Evolutionary conservation across 2,113 vertebrate genomes (phyloP).

Genomic region (Sylvicapra grimmia): DNA sequence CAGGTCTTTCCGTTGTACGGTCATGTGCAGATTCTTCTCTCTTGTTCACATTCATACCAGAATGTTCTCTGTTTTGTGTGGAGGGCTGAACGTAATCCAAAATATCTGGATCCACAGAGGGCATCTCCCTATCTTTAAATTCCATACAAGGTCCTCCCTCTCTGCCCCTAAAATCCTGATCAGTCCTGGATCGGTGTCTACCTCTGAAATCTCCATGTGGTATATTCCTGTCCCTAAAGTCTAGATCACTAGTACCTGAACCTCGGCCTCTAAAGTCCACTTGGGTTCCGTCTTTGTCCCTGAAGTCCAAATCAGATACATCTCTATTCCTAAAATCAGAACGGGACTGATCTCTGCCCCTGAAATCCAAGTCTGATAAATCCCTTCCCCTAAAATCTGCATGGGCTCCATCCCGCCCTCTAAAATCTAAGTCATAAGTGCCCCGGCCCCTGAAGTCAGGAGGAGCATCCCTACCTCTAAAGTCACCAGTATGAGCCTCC

Average conservation of each 20-base stretch:
- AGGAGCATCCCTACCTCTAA: conserved; percentile 86
- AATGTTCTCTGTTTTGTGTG: conserved; percentile 77
- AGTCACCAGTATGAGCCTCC: conserved; percentile 86
- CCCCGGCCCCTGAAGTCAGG: conserved; percentile 86
- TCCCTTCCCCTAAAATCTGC: conserved; percentile 86
- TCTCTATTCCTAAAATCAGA: conserved; percentile 90
- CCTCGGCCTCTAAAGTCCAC: conserved; percentile 75
- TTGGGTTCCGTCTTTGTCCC: conserved; percentile 76
- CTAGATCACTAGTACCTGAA: conserved; percentile 81
- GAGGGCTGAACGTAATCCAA: conserved; percentile 79
- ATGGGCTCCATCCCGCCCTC: conserved; percentile 84
- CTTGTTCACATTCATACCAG: conserved; percentile 75
- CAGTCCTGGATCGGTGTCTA: conserved; percentile 83
- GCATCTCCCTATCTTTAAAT: conserved; percentile 87
- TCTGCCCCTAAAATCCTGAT: conserved; percentile 89
- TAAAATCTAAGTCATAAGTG: conserved; percentile 87
- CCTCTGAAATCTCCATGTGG: conserved; percentile 84
- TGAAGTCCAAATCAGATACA: conserved; percentile 82
- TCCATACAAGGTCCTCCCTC: conserved; percentile 86
- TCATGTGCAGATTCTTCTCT: conserved; percentile 78
- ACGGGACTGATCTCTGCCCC: conserved; percentile 85
- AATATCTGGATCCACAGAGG: conserved; percentile 78
- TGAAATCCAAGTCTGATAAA: conserved; percentile 83
- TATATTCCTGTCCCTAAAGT: conserved; percentile 86
- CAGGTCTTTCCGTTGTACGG: conserved; percentile 69